Base-by-base conservation (phyloP, 2,113 vertebrate species). In the Menidia beryllina region DNA sequence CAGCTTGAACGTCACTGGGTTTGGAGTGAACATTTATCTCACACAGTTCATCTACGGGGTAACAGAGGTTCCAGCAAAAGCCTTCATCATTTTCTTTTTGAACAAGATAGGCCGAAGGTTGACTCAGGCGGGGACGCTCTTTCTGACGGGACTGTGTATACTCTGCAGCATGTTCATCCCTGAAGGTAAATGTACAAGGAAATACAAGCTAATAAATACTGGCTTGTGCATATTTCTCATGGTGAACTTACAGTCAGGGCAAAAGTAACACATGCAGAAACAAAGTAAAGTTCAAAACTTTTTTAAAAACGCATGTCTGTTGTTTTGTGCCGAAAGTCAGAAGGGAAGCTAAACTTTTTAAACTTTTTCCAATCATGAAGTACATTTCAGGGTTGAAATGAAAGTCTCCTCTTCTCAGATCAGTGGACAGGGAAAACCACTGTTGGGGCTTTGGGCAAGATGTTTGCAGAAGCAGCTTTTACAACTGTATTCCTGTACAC, bases 401-500 rank as follows among this genome's bases (percentile, higher is more conserved):
- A 30, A 4, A 30, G 14, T 13, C 6, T 26, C 13, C 7, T 8
- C 25, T 21, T 26, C 0, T 0, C 9, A 69, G 66, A 49, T 49
- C 10, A 91, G 76, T 88, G 74, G 73, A 20, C n/a, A n/a, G n/a
- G n/a, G n/a, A 89, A 0, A 15, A 93, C 69, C 91, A 89, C 91
- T 0, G 26, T 82, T 1, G 70, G 96, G 7, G 93, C 90, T 0
- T 92, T 7, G 95, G 93, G 30, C 96, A 97, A 84, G 93, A 91
- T 2, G 90, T 93, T 14, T 95, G n/a, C 94, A 20, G 95, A 96
- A 84, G 94, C 92, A 5, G 81, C 96, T 4, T 96, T 96, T 86
- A 95, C 94, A 0, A 93, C 91, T 0, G 58, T 91, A 57, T 93
- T 77, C 84, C 79, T 97, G 36, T 95, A 95, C 86, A 96, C 95